Base-by-base conservation (phyloP, 2,797 vertebrate genomes). In the Karalla daura region DNA sequence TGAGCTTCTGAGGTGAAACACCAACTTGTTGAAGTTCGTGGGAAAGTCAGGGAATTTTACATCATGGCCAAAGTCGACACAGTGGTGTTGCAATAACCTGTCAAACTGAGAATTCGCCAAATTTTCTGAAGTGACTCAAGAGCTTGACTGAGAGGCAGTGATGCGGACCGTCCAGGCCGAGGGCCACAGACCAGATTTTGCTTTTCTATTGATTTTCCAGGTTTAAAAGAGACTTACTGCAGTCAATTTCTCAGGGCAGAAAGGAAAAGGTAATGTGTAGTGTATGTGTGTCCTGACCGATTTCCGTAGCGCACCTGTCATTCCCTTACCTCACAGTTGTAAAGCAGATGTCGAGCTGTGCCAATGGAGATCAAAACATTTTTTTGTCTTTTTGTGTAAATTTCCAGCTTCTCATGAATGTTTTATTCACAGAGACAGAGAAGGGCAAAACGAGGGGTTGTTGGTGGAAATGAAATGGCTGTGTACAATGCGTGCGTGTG, bases 301-400 rank as follows among this genome's bases (percentile, higher is more conserved):
- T 63, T 68, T 67, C 49, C 59, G 52, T 45, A 44, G 9, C 35
- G 46, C 36, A 65, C 56, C 56, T 33, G 25, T 66, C 55, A 13
- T 44, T 64, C 40, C 17, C 24, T 58, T 18, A 33, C 28, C 49
- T 54, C 37, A 65, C 33, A 58, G 24, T 60, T 51, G 49, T 72
- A 47, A 81, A 65, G 63, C 55, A 58, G 64, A 55, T 10, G 20
- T 40, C 61, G 43, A 71, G 43, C 55, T 64, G 61, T 70, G 43
- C 51, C 17, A 35, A 58, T 51, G 17, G 40, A 75, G 60, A 33
- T 59, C 3, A n/a, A 70, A n/a, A 66, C 64, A 68, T 61, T 60
- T 45, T 69, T 50, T 59, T 24, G 70, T 58, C 20, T 76, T 60
- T 73, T 72, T 2, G 25, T 79, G 54, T 62, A 76, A 80, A 79